These are phyloP conservation scores for Onychomys arenicola DNA, from an alignment of 2,797 vertebrate genomes.

Conservation along the genomic window DNA sequence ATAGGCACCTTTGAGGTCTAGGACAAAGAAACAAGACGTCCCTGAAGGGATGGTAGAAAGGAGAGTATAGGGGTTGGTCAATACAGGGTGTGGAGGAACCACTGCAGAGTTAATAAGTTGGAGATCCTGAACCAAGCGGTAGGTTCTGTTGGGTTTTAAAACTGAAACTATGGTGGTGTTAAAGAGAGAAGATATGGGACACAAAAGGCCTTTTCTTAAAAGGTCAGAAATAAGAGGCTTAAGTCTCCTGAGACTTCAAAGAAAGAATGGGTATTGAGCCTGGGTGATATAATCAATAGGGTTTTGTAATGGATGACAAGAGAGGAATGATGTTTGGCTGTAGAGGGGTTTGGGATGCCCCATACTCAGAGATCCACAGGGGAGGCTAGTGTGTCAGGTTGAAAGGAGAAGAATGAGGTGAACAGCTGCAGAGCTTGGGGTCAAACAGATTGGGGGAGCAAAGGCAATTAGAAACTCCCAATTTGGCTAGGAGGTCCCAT, in stretches of 20 bases:
- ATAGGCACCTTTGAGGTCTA: background rate
- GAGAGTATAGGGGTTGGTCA: background rate
- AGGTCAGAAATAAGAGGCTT: background rate
- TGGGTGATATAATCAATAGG: background rate
- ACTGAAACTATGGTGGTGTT: background rate
- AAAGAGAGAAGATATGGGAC: background rate
- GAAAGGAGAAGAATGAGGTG: background rate
- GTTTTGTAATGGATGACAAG: background rate
- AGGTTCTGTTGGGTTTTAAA: background rate
- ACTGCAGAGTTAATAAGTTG: background rate
- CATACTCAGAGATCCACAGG: background rate
- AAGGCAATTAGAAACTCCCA: background rate
- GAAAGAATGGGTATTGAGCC: background rate
- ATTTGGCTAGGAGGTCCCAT: background rate
- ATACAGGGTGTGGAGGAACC: background rate
- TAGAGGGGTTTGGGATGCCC: background rate
- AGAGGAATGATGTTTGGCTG: background rate
- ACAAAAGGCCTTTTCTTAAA: background rate
- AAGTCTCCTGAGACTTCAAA: background rate
- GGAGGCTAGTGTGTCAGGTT: background rate
- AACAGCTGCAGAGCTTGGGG: background rate
- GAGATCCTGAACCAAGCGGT: background rate
- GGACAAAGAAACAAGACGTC: background rate
- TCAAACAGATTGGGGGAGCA: background rate
- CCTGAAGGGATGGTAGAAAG: background rate